Base-by-base conservation (phyloP, 2,113 vertebrate species). In the Tragelaphus buxtoni region DNA sequence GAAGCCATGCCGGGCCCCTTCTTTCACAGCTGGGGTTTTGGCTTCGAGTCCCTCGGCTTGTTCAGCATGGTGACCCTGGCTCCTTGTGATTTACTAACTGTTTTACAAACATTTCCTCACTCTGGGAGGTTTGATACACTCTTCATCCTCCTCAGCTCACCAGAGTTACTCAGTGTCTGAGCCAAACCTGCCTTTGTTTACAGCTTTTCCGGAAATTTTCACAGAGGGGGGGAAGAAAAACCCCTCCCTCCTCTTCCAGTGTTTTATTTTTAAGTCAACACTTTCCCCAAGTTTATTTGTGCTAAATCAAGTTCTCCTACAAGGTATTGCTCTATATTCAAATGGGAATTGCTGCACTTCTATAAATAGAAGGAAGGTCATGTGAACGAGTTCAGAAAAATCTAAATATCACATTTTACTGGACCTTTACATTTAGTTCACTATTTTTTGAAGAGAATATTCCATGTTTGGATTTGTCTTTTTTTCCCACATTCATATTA, bases 241-340 rank as follows among this genome's bases (percentile, higher is more conserved):
- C 96, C 98, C 95, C 98, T 99, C 98, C 99, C 98, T 96, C 96
- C 97, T 98, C 98, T 98, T 98, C 96, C 98, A 99, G 84, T 98
- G 97, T 99, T 99, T 99, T 99, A 99, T 99, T 99, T 99, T 99
- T 99, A 99, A 99, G 99, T 99, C 99, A 99, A 99, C 99, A 99
- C 99, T 99, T 99, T 95, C 96, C 97, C 93, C 7, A 83, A 90
- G 99, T 99, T 99, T 99, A 99, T 99, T 99, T 99, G 99, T 99
- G 98, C 99, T 98, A 98, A 99, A 98, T 99, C 99, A 97, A 99
- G 98, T 99, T 99, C 92, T 99, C 97, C 98, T 98, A 98, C 98
- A 99, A 99, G 99, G 99, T 99, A 99, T 99, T 99, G 98, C 99
- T 98, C 98, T 97, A 93, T 97, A 97, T 98, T 98, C 99, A 98